Evolutionary conservation across 2,797 vertebrate species (phyloP).

Genomic region (Champsocephalus esox): DNA sequence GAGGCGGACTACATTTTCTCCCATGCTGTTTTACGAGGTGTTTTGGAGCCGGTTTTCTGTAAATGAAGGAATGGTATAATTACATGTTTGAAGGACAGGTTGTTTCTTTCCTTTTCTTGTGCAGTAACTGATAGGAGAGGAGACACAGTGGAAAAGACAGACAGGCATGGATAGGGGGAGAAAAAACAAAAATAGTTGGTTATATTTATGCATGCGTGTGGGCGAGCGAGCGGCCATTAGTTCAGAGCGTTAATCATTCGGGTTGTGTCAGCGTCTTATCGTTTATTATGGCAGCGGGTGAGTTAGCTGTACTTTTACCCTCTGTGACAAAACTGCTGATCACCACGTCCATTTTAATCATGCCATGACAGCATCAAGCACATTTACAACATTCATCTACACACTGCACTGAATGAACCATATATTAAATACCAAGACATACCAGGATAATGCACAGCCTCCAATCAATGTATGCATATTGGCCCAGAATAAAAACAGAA

Average conservation of each 20-base stretch:
- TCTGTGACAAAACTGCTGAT: slow-evolving; percentile 74
- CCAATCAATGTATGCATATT: slow-evolving; percentile 17
- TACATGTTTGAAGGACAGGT: slow-evolving; percentile 37
- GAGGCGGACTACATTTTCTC: slow-evolving; percentile 35
- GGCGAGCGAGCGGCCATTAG: slow-evolving; percentile 30
- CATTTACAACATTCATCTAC: slow-evolving; percentile 56
- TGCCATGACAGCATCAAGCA: slow-evolving; percentile 41
- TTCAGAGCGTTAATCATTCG: slow-evolving; percentile 54
- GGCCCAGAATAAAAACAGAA: not conserved
- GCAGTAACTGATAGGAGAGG: slow-evolving; percentile 8
- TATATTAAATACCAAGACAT: slow-evolving; percentile 23
- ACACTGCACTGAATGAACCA: slow-evolving; percentile 11
- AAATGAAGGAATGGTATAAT: slow-evolving; percentile 34
- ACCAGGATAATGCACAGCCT: slow-evolving; percentile 14
- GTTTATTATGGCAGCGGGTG: slow-evolving; percentile 66
- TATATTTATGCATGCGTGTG: slow-evolving; percentile 42
- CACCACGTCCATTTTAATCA: slow-evolving; percentile 65
- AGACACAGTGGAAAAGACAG: slow-evolving; percentile 13
- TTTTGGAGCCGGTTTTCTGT: slow-evolving; percentile 31
- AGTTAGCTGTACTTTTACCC: slow-evolving; percentile 69
- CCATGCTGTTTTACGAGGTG: slow-evolving; percentile 31
- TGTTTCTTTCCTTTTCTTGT: slow-evolving; percentile 16
- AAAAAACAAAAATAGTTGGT: slow-evolving; percentile 13
- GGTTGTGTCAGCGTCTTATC: slow-evolving; percentile 66
- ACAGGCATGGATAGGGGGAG: not conserved